These are phyloP conservation scores for Synergus laeviventris DNA, from an alignment of 2,888 invertebrate species.

Conservation along the genomic window DNA sequence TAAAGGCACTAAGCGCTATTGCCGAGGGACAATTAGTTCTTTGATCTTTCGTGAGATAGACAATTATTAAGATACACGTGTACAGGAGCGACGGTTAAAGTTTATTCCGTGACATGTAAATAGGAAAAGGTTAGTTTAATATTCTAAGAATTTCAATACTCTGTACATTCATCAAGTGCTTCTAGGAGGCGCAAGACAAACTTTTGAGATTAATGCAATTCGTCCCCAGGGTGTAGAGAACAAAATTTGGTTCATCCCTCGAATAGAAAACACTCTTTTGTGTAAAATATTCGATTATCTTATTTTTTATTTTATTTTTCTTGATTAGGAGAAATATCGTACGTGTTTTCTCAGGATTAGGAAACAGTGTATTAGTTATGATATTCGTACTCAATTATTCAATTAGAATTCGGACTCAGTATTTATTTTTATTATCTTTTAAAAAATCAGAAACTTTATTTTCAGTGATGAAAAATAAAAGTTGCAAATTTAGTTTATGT, in stretches of 20 bases:
- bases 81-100: constrained; percentile 3
- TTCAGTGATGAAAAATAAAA: neutral
- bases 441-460: neutral
- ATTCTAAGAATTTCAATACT: constrained; percentile 42
- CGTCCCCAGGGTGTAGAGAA: constrained; percentile 11
- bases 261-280: neutral
- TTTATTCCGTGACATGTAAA: constrained; percentile 54
- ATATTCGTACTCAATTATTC: constrained; percentile 8
- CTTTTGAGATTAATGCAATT: constrained; percentile 15
- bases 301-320: constrained; percentile 31
- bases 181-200: constrained; percentile 3
- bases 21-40: constrained; percentile 14
- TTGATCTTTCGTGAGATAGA: constrained; percentile 31
- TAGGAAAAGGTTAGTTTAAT: constrained; percentile 46
- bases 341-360: constrained; percentile 17
- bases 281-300: neutral
- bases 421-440: neutral
- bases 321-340: constrained; percentile 30
- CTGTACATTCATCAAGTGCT: constrained; percentile 38
- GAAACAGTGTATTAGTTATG: constrained; percentile 15
- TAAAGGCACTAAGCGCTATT: constrained; percentile 65
- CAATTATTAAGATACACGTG: constrained; percentile 20
- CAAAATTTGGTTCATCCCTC: neutral
- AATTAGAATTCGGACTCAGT: neutral
- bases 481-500: no score